A percentile compares a stretch with the other conserved stretches of the same genome.
Conservation (phyloP, 2,888 invertebrate genomes). For the Atrina japonica region DNA sequence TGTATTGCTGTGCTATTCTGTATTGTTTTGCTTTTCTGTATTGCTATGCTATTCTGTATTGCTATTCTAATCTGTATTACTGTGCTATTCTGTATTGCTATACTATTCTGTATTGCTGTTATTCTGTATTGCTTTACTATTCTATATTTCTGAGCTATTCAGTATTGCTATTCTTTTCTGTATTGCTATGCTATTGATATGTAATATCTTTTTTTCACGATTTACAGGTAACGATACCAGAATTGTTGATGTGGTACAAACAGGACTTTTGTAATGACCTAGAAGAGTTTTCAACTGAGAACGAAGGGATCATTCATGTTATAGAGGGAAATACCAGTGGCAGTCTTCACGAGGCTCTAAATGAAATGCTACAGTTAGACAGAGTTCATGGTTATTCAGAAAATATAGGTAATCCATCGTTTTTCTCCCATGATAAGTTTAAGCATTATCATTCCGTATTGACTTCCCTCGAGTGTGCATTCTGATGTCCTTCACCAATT, state of each 20-base stretch:
- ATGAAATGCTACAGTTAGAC: constrained; percentile 57
- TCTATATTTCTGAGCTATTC: too few relatives aligned
- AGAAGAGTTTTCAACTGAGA: constrained; percentile 47
- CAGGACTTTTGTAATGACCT: constrained; percentile 62
- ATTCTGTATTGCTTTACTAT: too few relatives aligned
- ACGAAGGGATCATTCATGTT: constrained; percentile 63
- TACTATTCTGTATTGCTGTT: too few relatives aligned
- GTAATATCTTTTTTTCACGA: too few relatives aligned
- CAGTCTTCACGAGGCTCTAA: constrained; percentile 55
- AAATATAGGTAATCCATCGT: constrained; percentile 59
- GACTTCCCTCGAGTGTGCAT: neutral
- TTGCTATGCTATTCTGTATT: too few relatives aligned
- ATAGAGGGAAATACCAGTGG: constrained; percentile 58
- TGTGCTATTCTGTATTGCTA: too few relatives aligned
- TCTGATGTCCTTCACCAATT: neutral
- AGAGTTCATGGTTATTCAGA: constrained; percentile 54
- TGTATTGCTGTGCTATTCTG: too few relatives aligned
- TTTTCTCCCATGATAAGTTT: constrained; percentile 3
- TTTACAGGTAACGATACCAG: constrained; percentile 71
- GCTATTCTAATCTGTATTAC: too few relatives aligned
- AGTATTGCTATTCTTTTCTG: too few relatives aligned
- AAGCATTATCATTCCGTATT: neutral
- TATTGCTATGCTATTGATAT: too few relatives aligned
- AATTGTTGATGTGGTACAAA: constrained; percentile 69
- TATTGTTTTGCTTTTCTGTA: too few relatives aligned